Percentiles rank a stretch among this genome's conserved stretches.
phyloP scores from a whole-genome alignment of 2,888 invertebrate genomes.

The Cinara cedri region DNA sequence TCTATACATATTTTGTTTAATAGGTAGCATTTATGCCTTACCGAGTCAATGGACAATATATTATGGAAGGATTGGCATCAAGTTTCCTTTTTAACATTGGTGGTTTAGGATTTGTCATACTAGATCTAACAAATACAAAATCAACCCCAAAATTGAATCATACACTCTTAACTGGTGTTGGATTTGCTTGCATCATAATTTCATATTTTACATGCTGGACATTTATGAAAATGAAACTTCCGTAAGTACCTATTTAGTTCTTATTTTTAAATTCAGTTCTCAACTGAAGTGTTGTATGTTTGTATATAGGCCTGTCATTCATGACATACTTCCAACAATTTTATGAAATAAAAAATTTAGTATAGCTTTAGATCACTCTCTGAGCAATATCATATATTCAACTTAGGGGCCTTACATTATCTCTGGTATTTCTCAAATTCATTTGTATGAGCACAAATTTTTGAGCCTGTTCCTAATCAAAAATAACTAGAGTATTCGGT shows the following conservation, averaged over 20 bases:
- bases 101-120: slow-evolving; percentile 92
- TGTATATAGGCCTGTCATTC: too few species aligned
- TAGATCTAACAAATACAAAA: slow-evolving; percentile 93
- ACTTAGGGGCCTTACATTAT: too few species aligned
- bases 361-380: too few species aligned
- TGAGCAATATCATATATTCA: too few species aligned
- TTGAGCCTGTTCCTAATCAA: too few species aligned
- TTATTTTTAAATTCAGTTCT: too few species aligned
- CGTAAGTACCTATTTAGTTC: slow-evolving; percentile 65
- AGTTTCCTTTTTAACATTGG: slow-evolving; percentile 97
- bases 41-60: slow-evolving; percentile 97
- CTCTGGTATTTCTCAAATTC: too few species aligned
- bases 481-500: too few species aligned
- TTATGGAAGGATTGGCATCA: slow-evolving; percentile 98
- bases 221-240: slow-evolving; percentile 98
- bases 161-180: slow-evolving; percentile 85
- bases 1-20: slow-evolving; percentile 60
- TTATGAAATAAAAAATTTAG: too few species aligned
- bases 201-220: slow-evolving; percentile 96
- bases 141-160: slow-evolving; percentile 89
- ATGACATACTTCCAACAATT: too few species aligned
- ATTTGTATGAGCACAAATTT: too few species aligned
- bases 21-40: slow-evolving; percentile 97
- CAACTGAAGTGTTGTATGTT: too few species aligned
- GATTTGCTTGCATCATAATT: slow-evolving; percentile 88